Evolutionary conservation across 2,113 vertebrate species (phyloP).

Genomic region (Cettia cetti): DNA sequence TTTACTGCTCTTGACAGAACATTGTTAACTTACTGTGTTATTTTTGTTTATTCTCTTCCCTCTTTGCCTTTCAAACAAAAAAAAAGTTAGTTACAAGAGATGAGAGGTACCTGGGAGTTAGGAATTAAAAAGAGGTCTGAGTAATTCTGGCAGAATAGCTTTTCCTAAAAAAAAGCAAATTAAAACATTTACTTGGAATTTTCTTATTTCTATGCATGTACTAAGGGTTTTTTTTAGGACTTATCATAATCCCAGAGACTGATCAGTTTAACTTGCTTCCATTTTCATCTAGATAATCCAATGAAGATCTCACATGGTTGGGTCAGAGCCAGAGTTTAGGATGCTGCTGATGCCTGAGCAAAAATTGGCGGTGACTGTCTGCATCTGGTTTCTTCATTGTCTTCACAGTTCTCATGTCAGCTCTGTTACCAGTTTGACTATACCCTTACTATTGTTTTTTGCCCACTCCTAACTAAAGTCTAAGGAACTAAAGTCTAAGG

Average conservation of each 20-base stretch:
- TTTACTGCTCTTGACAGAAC: not conserved
- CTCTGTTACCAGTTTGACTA: not conserved
- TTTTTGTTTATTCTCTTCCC: not conserved
- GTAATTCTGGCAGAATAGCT: not conserved
- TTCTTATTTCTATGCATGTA: not conserved
- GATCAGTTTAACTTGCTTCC: not conserved
- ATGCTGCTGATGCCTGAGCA: not conserved
- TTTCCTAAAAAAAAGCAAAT: not conserved
- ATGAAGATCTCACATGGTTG: not conserved
- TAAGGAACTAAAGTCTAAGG: not conserved
- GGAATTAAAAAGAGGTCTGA: not conserved
- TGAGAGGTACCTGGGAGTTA: not conserved
- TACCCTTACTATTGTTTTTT: not conserved
- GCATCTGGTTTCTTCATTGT: not conserved
- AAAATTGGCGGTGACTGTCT: not conserved
- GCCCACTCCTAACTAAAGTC: not conserved
- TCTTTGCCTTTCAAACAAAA: not conserved
- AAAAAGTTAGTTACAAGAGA: not conserved
- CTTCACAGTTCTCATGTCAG: not conserved
- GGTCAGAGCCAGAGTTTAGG: not conserved
- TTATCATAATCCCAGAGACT: accelerated
- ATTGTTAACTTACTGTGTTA: not conserved
- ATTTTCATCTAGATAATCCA: not conserved
- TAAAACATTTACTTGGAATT: not conserved
- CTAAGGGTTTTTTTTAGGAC: not conserved